Evolutionary conservation across 1,140 invertebrate genomes (phyloP).

Genomic region (Anoplolepis gracilipes): DNA sequence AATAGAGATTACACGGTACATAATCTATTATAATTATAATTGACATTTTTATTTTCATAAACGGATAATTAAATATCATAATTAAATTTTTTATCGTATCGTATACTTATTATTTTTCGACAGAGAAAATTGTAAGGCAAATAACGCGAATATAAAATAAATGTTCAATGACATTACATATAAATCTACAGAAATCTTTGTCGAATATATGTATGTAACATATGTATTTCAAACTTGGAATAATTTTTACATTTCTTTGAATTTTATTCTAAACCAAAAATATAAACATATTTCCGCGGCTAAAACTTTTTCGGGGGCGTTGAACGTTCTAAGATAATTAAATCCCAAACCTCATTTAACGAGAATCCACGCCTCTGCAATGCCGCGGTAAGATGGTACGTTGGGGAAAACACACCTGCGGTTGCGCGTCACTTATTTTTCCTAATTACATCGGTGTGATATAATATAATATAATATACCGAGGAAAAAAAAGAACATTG

Average conservation of each 20-base stretch:
- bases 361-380: constrained; percentile 35
- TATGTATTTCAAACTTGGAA: background rate
- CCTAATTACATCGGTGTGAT: constrained; percentile 44
- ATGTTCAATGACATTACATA: background rate
- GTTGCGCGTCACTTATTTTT: constrained; percentile 36
- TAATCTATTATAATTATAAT: constrained; percentile 37
- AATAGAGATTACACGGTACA: background rate
- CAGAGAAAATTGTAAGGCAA: background rate
- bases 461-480: constrained; percentile 10
- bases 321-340: constrained; percentile 46
- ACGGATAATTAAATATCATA: no score
- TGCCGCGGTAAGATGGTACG: constrained; percentile 48
- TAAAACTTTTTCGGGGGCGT: constrained; percentile 6
- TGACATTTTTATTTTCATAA: background rate
- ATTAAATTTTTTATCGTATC: background rate
- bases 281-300: background rate
- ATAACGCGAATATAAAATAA: background rate
- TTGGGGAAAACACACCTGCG: constrained; percentile 55
- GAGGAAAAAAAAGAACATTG: background rate
- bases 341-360: constrained; percentile 53
- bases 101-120: background rate
- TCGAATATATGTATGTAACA: no score
- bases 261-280: background rate
- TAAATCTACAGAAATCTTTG: background rate
- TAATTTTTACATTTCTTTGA: background rate